Base-by-base conservation (phyloP, 2,888 invertebrate genomes). In the Protophormia terraenovae region DNA sequence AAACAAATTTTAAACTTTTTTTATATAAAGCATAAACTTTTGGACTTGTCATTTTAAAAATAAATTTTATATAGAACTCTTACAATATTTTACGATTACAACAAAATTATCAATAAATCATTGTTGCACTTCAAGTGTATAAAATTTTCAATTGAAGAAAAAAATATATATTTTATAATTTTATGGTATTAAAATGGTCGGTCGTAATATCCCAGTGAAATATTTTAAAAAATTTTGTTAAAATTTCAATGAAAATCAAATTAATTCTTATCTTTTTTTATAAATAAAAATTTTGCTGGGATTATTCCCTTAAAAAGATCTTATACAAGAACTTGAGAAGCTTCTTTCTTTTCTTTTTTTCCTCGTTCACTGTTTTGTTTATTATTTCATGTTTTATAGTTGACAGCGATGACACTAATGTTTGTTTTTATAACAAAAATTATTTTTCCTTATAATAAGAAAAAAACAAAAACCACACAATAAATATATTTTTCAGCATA, bases 341-440 rank as follows among this genome's bases (percentile, higher is more conserved):
- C 12, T 53, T 7, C 45, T 16, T 14, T 16, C 45, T 16, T 58
- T 41, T 41, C n/a, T 8, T 27, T 47, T 47, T 24, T 3, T 47
- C 50, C 19, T 27, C 27, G 0, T 64, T 27, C 3, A 32, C 16
- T 22, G 2, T 60, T 58, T 58, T 45, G 24, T 78, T 71, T 47
- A 60, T 78, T 35, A 19, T 80, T 47, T n/a, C 45, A 24, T 22
- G 24, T 55, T 67, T 41, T 7, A 41, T 19, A 47, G 27, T 83
- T 78, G 83, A 83, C 83, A 83, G 67, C 60, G 67, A 73, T 83
- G 83, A 78, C 78, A 79, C 62, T 78, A 73, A 75, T 73, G 73
- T 75, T 83, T 79, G 78, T 60, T 79, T 76, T 79, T 75, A 10
- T 58, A 72, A 50, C 32, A 58, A 75, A 78, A 62, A 41, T 5